Percentiles rank a stretch among this genome's conserved stretches.
phyloP scores from a whole-genome alignment of 2,797 vertebrate species.

The Toxotes lorentzi region DNA sequence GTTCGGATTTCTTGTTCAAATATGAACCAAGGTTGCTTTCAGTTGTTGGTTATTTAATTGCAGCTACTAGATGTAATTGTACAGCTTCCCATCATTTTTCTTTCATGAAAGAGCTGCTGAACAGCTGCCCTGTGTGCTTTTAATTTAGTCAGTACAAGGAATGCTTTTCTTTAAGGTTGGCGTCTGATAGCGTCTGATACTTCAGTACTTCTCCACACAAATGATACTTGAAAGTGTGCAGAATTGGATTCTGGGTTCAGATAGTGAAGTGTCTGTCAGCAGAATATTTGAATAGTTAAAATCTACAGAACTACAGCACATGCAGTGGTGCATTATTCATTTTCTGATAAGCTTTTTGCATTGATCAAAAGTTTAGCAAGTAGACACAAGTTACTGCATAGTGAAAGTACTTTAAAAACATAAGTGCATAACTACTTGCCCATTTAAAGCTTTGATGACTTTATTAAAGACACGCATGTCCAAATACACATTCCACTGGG shows the following conservation, averaged over 20 bases:
- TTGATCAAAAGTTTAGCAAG: not conserved
- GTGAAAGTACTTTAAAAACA: not conserved
- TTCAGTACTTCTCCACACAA: not conserved
- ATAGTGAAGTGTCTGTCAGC: not conserved
- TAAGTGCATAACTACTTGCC: not conserved
- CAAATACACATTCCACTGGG: constrained; percentile 13
- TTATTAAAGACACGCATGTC: constrained; percentile 14
- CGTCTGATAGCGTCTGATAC: not conserved
- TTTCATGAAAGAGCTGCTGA: constrained; percentile 2
- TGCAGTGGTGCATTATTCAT: not conserved
- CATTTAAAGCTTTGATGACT: constrained; percentile 20
- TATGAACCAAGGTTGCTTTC: not conserved
- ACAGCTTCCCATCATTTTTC: not conserved
- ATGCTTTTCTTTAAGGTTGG: not conserved
- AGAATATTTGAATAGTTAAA: not conserved
- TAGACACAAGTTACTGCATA: not conserved
- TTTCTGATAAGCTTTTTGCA: not conserved
- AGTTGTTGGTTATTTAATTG: not conserved
- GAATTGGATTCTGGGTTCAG: not conserved
- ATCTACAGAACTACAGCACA: not conserved
- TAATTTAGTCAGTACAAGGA: not conserved
- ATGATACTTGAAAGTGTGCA: not conserved
- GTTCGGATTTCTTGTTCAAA: not conserved
- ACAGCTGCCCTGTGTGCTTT: not conserved
- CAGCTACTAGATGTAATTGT: not conserved